Base-by-base conservation (phyloP, 2,113 vertebrate species). In the Malurus elegans region DNA sequence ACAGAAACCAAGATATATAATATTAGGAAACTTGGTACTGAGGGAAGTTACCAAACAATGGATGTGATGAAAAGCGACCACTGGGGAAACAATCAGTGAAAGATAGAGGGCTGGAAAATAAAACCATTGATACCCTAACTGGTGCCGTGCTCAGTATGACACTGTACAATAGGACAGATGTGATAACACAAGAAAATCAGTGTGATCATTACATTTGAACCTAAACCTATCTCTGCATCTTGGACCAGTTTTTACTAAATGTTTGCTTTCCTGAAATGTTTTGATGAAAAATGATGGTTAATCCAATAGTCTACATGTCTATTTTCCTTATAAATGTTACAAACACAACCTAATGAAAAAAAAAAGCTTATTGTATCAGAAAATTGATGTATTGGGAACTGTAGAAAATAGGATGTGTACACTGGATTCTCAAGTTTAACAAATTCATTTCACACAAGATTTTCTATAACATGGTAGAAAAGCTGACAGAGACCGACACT, bases 101-200 rank as follows among this genome's bases (percentile, higher is more conserved):
- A 85, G 80, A 96, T 2, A 89, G 84, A 93, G 65, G 34, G 48
- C 64, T 92, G 83, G 73, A 93, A 87, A 83, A 83, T 62, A 92
- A 88, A 96, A 54, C 34, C 60, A 79, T 74, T 60, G 76, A 36
- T 53, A 42, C 9, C 18, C 19, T 73, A 90, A 28, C 38, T 75
- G 80, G 36, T 38, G 75, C 32, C 10, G 10, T 29, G 18, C 10
- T 86, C 61, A 57, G 14, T 36, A 51, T 26, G 34, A 34, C 50
- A 28, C 18, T 71, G 21, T 12, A 31, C 79, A 61, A 65, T 26
- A 71, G 4, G 7, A 44, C 25, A 85, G 58, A 12, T 74, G 31
- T 54, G 54, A 42, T 44, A 70, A 71, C 5, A 28, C 14, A 44
- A n/a, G 20, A 60, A 79, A 82, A 47, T 32, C 19, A 15, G 2